phyloP scores from a whole-genome alignment of 2,888 invertebrate species.

The Marasmarcha lunaedactyla region DNA sequence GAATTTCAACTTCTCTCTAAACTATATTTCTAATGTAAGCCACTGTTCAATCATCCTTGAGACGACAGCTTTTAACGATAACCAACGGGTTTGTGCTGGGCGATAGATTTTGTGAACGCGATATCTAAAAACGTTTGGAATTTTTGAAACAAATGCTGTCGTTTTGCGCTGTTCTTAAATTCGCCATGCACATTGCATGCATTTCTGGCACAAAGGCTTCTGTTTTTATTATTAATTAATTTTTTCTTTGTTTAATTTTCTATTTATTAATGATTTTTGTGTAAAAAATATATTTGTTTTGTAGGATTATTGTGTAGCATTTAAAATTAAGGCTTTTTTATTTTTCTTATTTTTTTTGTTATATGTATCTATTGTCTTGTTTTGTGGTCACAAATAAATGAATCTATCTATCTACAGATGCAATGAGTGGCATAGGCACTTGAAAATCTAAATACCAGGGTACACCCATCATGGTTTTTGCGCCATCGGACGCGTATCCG shows the following conservation, averaged over 20 bases:
- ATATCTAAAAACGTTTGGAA: constrained; percentile 5
- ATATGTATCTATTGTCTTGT: no score
- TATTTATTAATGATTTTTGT: no score
- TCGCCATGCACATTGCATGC: constrained; percentile 22
- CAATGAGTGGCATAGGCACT: constrained; percentile 26
- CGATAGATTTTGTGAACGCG: constrained; percentile 2
- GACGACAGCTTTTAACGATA: constrained; percentile 5
- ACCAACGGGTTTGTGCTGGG: constrained; percentile 10
- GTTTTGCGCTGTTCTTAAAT: constrained; percentile 13
- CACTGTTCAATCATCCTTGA: constrained; percentile 10
- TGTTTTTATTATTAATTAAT: no score
- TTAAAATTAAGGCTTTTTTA: no score
- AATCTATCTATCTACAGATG: no score
- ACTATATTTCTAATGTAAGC: constrained; percentile 1
- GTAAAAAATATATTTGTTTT: no score
- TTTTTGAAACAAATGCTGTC: background rate
- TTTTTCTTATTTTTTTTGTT: no score
- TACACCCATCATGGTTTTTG: constrained; percentile 14
- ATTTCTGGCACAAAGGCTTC: constrained; percentile 25
- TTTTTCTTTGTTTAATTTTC: no score
- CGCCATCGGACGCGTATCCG: constrained; percentile 15
- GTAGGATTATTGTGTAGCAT: no score
- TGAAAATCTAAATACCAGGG: constrained; percentile 7
- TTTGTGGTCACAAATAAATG: no score
- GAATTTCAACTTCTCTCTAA: background rate